Evolutionary conservation across 2,113 vertebrate genomes (phyloP).

Genomic region (Oryzias javanicus): DNA sequence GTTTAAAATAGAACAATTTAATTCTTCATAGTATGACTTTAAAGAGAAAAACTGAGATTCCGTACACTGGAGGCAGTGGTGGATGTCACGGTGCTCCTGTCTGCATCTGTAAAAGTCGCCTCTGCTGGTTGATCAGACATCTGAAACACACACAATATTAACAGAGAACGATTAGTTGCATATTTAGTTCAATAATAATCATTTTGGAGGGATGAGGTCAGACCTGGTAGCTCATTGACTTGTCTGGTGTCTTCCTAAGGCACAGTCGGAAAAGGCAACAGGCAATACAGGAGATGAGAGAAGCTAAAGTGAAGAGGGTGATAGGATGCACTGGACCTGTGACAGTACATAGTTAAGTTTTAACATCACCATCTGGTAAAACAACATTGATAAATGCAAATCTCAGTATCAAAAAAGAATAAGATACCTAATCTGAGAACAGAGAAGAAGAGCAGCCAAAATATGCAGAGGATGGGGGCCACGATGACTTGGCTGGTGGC

Average conservation of each 20-base stretch:
- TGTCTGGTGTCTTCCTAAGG: slow-evolving; percentile 82
- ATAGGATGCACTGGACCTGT: slow-evolving; percentile 84
- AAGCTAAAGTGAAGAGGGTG: slow-evolving; percentile 86
- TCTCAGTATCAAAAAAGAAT: no score
- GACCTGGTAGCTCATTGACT: slow-evolving; percentile 85
- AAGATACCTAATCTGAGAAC: slow-evolving; percentile 85
- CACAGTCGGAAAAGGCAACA: slow-evolving; percentile 83
- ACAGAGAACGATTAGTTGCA: neutral
- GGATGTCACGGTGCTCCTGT: slow-evolving; percentile 86
- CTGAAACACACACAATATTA: slow-evolving; percentile 65
- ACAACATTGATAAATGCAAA: neutral
- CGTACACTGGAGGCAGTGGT: slow-evolving; percentile 88
- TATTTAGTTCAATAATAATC: neutral
- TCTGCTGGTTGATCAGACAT: slow-evolving; percentile 86
- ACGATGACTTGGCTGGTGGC: slow-evolving; percentile 89
- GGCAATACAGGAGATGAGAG: slow-evolving; percentile 79
- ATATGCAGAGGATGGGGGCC: slow-evolving; percentile 90
- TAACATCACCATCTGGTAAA: neutral
- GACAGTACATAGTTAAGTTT: neutral
- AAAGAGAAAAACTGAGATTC: slow-evolving; percentile 9
- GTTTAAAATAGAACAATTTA: no score
- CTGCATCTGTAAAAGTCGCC: slow-evolving; percentile 79
- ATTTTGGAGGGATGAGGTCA: neutral
- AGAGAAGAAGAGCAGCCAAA: slow-evolving; percentile 98
- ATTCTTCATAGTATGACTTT: neutral